These are phyloP conservation scores for Lepus timidus DNA, from an alignment of 2,113 vertebrate genomes.

Conservation along the genomic window DNA sequence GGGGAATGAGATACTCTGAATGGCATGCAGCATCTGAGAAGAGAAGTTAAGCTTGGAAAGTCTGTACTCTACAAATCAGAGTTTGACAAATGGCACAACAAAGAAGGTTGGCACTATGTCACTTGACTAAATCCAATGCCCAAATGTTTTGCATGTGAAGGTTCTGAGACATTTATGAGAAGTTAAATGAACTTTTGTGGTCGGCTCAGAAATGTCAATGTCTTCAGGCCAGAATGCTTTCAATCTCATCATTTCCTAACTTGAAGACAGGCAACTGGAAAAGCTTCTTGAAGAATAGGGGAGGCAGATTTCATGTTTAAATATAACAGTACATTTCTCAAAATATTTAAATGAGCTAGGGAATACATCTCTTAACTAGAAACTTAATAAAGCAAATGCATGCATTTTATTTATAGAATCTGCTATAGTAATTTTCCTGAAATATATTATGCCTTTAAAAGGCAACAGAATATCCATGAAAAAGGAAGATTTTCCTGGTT, in stretches of 20 bases:
- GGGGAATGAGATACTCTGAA: conserved; percentile 36
- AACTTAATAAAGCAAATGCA: conserved; percentile 86
- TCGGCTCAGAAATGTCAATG: conserved; percentile 78
- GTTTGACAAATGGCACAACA: conserved; percentile 49
- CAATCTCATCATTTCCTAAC: conserved; percentile 81
- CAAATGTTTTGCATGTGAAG: conserved; percentile 83
- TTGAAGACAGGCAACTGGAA: conserved; percentile 83
- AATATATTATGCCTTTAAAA: conserved; percentile 45
- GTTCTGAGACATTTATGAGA: conserved; percentile 79
- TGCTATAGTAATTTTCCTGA: conserved; percentile 44
- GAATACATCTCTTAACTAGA: conserved; percentile 87
- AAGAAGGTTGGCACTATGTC: conserved; percentile 16
- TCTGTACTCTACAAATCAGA: conserved; percentile 49
- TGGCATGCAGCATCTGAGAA: conserved; percentile 4
- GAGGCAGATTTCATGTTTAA: conserved; percentile 85
- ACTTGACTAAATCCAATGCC: conserved; percentile 54
- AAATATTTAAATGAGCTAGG: conserved; percentile 86
- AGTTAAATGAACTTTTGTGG: conserved; percentile 81
- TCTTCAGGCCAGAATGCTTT: conserved; percentile 77
- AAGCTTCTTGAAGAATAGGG: conserved; percentile 76
- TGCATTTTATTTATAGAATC: conserved; percentile 80
- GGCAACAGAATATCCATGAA: background rate
- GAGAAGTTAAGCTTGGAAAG: conserved; percentile 16
- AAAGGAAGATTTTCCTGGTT: conserved; percentile 24
- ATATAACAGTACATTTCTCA: conserved; percentile 84